Percentiles rank a stretch among this genome's conserved stretches.
These are phyloP conservation scores for Clepsis dumicolana DNA, from an alignment of 2,888 invertebrate species.

Conservation along the genomic window DNA sequence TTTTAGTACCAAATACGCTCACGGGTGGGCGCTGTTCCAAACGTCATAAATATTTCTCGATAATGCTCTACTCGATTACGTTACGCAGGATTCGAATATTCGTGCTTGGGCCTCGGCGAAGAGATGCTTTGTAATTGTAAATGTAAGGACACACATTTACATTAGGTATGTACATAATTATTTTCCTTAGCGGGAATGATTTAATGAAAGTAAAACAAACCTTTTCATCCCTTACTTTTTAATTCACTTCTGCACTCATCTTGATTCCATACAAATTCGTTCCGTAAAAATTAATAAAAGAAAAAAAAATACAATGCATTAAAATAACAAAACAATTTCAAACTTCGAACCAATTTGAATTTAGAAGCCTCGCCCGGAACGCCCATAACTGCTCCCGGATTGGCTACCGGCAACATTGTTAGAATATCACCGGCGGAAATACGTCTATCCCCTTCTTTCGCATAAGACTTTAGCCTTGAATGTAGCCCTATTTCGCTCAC, in stretches of 20 bases:
- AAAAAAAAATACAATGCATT: constrained; percentile 50
- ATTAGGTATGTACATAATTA: neutral
- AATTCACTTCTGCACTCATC: constrained; percentile 21
- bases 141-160: too few species aligned
- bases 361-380: constrained; percentile 61
- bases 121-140: too few species aligned
- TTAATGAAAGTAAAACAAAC: too few species aligned
- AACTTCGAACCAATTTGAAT: constrained; percentile 61
- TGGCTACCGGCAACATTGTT: constrained; percentile 73
- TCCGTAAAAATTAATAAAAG: constrained; percentile 30
- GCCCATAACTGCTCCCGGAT: constrained; percentile 74
- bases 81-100: too few species aligned
- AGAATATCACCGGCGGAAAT: constrained; percentile 58
- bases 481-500: constrained; percentile 60
- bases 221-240: constrained; percentile 5
- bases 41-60: too few species aligned
- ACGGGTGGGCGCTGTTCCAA: too few species aligned
- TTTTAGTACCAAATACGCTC: too few species aligned
- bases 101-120: too few species aligned
- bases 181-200: too few species aligned
- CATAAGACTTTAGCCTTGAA: constrained; percentile 44
- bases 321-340: constrained; percentile 59
- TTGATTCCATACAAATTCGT: constrained; percentile 31
- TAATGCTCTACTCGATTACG: too few species aligned
- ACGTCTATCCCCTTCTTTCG: constrained; percentile 65